Evolutionary conservation across 2,888 invertebrate genomes (phyloP).

Genomic region (Cosmopolites sordidus): DNA sequence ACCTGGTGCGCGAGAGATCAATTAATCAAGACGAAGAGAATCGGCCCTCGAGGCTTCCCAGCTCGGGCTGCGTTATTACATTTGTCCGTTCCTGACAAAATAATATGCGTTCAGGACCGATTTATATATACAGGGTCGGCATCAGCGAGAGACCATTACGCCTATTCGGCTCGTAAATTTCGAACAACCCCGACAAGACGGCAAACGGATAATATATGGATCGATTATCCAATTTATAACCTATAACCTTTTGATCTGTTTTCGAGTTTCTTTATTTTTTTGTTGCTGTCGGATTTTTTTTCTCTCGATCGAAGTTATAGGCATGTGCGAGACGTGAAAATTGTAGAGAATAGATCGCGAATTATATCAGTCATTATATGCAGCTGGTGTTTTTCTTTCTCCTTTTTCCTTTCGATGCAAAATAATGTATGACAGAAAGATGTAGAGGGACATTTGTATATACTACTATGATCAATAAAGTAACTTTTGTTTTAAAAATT

Average conservation of each 20-base stretch:
- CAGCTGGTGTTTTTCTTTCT: neutral
- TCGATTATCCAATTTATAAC: constrained; percentile 2
- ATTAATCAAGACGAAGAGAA: constrained; percentile 36
- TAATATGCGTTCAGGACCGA: constrained; percentile 31
- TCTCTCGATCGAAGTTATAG: too few species aligned
- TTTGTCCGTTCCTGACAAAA: constrained; percentile 42
- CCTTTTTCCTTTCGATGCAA: neutral
- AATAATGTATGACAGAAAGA: neutral
- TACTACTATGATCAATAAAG: neutral
- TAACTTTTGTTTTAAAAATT: neutral
- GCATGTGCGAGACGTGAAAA: too few species aligned
- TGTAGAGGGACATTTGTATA: neutral
- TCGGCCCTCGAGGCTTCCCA: neutral
- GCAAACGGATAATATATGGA: too few species aligned
- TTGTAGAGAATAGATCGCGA: too few species aligned
- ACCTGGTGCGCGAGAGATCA: constrained; percentile 42
- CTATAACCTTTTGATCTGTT: neutral
- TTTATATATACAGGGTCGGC: constrained; percentile 1
- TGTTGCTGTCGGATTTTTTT: too few species aligned
- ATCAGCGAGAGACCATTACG: too few species aligned
- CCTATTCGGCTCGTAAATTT: too few species aligned
- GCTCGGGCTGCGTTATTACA: constrained; percentile 33
- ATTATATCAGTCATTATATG: too few species aligned
- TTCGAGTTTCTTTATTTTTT: neutral
- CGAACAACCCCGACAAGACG: too few species aligned